phyloP scores from a whole-genome alignment of 2,888 invertebrate species.

The Amblyjoppa fuscipennis region DNA sequence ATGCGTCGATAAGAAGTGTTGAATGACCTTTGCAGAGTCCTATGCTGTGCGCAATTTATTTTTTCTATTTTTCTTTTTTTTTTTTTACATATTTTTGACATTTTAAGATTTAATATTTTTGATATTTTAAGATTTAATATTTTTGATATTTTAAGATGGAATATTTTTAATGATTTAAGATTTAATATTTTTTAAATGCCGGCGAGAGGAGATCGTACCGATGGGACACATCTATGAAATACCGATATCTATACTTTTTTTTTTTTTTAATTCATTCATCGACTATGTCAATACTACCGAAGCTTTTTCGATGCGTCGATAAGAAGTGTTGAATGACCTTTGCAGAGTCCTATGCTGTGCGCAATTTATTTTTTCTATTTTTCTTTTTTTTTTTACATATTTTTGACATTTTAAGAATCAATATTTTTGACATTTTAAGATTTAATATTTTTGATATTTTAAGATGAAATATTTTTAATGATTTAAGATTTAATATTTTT shows the following conservation, averaged over 20 bases:
- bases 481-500: too few relatives aligned
- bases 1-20: neutral
- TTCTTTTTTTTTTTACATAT: neutral
- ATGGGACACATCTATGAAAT: constrained; percentile 21
- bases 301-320: neutral
- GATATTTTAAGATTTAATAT: neutral
- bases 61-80: neutral
- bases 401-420: too few relatives aligned
- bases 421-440: neutral
- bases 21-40: neutral
- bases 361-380: neutral
- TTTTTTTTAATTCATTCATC: neutral
- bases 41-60: neutral
- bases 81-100: neutral
- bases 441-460: too few relatives aligned
- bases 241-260: constrained; percentile 28
- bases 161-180: too few relatives aligned
- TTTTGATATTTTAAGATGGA: too few relatives aligned
- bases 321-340: neutral
- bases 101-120: neutral
- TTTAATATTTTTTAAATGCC: neutral
- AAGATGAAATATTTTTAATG: too few relatives aligned
- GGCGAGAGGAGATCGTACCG: constrained; percentile 27
- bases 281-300: neutral
- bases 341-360: neutral